Evolutionary conservation across 53 echinoderm and acorn worm genomes (phyloP), one percentile per base, ranked within the genome.

Genomic region (Actinopyga echinites): DNA sequence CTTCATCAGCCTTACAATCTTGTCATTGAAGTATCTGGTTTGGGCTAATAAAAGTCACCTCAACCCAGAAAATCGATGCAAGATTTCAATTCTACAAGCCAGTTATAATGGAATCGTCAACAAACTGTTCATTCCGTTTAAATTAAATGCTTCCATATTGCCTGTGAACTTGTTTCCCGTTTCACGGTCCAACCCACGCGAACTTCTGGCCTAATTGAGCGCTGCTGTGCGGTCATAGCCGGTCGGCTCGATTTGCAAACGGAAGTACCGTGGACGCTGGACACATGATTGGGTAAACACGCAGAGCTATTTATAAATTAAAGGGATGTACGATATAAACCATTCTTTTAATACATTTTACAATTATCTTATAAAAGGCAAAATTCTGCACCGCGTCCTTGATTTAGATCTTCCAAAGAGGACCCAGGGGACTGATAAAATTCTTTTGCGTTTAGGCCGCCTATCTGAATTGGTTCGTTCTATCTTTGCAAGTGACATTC

Each of bases 121-220:
- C 38, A 44, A 71, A 24, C 71, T 40, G 20, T 40, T 40, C 42
- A 71, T 36, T 45, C 28, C 24, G 43, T 71, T 71, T 38, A 42
- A 25, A 71, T 44, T 71, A 71, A 71, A 38, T 38, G 71, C 71
- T 71, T 71, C 71, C 71, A 42, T n/a, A 71, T 71, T 71, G 71
- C 4, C 36, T 23, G 20, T 42, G 24, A 40, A 71, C 40, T n/a
- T 38, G 71, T 71, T 71, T 71, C 71, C 24, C 42, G 24, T 71
- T 71, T 24, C 19, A 65, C 65, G 17, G 42, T 42, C 24, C 44
- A 44, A 24, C 44, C n/a, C 19, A 22, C 19, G 24, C 42, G 13
- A 25, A 24, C 22, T 3, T 26, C 23, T 71, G 71, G 42, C 25
- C 71, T 71, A 71, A 71, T 71, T 71, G 24, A 8, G 11, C 30